Evolutionary conservation across 2,113 vertebrate genomes (phyloP), one percentile per base, ranked within the genome.

Genomic region (Thunnus maccoyii): DNA sequence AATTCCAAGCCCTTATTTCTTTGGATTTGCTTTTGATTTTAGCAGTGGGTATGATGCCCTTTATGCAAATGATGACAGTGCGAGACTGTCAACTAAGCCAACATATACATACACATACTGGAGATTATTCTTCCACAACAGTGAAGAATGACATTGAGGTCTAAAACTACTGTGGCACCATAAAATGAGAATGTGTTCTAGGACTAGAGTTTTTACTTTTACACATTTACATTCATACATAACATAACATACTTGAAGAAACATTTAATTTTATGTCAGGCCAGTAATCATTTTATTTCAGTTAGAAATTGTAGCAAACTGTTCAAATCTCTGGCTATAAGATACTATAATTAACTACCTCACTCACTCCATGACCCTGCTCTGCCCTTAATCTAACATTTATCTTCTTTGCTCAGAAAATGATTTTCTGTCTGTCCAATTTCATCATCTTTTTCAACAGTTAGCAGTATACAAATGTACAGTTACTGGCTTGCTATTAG

Each of bases 251-350:
- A 83, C 50, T 67, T 62, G 64, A 83, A 47, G 27, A 55, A 46
- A 82, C 1, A 18, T 78, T 63, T 17, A 32, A 67, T 36, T 36
- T 76, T 11, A 69, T 73, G 78, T 56, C 3, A 75, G 76, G 54
- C 65, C 46, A 64, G 67, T 76, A 72, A 76, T 69, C 54, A 54
- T 14, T 72, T 72, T 60, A 86, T 41, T 3, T 67, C 25, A 25
- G 68, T 61, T 70, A 41, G 7, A 50, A 70, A 74, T 54, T 80
- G 62, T 50, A 60, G 25, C 58, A 50, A 86, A 61, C 66, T 63
- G 61, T 67, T 71, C 65, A 60, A 78, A 55, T 20, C 47, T 44
- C 60, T 70, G 54, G 78, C 78, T 75, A 66, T 76, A 71, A 79
- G 74, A 22, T 22, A 22, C 22, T 22, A 30, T 30, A 30, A 30